These are phyloP conservation scores for Calliphora vicina DNA, from an alignment of 1,140 invertebrate genomes.

Conservation along the genomic window DNA sequence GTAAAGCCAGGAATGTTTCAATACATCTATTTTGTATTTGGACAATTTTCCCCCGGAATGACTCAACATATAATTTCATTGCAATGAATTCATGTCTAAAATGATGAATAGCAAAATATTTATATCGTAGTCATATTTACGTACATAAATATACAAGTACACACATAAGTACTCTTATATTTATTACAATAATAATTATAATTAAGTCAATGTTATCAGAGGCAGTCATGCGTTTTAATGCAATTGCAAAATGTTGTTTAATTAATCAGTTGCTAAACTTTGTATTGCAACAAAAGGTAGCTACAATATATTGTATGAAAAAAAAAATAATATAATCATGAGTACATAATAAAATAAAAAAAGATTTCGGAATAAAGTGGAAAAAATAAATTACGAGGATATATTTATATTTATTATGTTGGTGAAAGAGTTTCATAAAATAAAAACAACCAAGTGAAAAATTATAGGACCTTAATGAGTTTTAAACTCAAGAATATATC, in stretches of 20 bases:
- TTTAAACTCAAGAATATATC: too few species aligned
- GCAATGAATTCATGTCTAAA: too few species aligned
- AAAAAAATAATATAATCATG: too few species aligned
- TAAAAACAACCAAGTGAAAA: too few species aligned
- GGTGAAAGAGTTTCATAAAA: not conserved
- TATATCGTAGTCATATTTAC: not conserved
- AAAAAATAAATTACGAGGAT: not conserved
- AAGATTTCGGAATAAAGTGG: not conserved
- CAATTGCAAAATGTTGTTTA: conserved; percentile 12
- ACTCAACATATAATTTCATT: too few species aligned
- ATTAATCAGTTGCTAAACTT: not conserved
- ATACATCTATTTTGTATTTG: too few species aligned
- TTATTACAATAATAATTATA: conserved; percentile 2
- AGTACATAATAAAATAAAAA: not conserved
- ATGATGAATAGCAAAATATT: too few species aligned
- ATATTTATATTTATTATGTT: too few species aligned
- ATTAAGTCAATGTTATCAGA: conserved; percentile 24
- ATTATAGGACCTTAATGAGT: too few species aligned
- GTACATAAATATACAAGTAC: not conserved
- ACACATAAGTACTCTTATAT: not conserved
- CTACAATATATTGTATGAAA: too few species aligned
- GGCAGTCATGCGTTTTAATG: conserved; percentile 16
- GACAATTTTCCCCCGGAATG: too few species aligned
- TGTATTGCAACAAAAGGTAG: not conserved
- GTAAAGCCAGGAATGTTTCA: too few species aligned